These are phyloP conservation scores for Elaphurus davidianus DNA, from an alignment of 2,113 vertebrate species.

Conservation along the genomic window DNA sequence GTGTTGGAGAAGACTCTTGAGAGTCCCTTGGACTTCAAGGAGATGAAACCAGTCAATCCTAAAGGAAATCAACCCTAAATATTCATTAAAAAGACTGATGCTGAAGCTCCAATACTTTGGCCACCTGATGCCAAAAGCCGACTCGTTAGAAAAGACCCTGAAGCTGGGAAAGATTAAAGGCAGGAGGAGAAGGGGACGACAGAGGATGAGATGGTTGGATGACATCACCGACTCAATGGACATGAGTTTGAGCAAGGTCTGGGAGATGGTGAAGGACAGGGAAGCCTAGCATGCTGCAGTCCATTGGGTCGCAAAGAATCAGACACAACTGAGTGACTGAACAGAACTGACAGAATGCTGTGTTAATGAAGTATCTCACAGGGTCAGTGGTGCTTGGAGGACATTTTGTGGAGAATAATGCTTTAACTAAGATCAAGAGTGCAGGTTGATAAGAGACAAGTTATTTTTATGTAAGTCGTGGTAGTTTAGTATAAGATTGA, in stretches of 20 bases:
- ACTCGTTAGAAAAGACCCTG: background rate
- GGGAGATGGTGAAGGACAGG: background rate
- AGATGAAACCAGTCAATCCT: background rate
- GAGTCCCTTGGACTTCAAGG: background rate
- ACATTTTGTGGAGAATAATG: background rate
- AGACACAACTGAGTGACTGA: background rate
- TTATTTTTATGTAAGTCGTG: background rate
- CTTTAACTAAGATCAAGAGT: background rate
- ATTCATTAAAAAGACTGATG: background rate
- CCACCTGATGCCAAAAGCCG: background rate
- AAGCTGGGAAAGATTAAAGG: background rate
- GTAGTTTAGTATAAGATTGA: background rate
- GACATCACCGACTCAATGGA: background rate
- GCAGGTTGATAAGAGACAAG: background rate
- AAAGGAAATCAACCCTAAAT: background rate
- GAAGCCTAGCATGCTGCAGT: background rate
- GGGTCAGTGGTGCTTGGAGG: background rate
- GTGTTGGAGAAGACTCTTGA: background rate
- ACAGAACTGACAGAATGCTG: background rate
- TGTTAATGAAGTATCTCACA: background rate
- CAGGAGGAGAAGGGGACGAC: background rate
- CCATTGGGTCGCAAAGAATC: background rate
- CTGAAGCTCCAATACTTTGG: background rate
- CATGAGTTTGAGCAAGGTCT: background rate
- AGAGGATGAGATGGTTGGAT: background rate